These are phyloP conservation scores for Caenorhabditis sp. DNA, from an alignment of 2,888 invertebrate species.

Conservation along the genomic window DNA sequence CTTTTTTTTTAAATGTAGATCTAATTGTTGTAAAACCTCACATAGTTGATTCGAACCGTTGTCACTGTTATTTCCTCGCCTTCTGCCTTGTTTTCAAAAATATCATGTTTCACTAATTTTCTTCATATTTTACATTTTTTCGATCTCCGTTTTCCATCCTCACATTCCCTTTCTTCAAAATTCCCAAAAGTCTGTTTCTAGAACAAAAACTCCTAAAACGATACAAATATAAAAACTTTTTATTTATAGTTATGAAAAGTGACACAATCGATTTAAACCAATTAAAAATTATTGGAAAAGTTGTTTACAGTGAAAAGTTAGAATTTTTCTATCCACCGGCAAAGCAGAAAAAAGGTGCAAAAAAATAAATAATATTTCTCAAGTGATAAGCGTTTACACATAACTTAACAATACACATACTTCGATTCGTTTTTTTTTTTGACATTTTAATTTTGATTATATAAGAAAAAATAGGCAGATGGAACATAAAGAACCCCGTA, in stretches of 20 bases:
- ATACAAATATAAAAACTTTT: neutral
- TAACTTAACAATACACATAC: conserved; percentile 8
- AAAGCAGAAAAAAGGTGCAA: conserved; percentile 6
- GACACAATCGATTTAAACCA: neutral
- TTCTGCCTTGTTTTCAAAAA: no score
- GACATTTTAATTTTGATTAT: neutral
- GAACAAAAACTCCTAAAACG: neutral
- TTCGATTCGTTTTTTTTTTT: neutral
- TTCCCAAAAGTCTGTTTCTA: neutral
- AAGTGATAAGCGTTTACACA: conserved; percentile 7
- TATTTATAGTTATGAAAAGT: neutral
- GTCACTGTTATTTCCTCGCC: no score
- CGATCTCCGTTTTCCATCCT: no score
- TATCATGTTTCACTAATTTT: no score
- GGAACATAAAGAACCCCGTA: conserved; percentile 7
- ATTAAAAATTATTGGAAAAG: neutral
- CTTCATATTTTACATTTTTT: no score
- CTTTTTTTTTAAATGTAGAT: no score
- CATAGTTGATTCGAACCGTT: no score
- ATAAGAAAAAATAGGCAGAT: neutral
- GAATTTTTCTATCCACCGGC: conserved; percentile 7
- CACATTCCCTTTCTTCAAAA: no score
- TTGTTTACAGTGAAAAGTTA: neutral
- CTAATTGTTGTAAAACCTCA: no score
- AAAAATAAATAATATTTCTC: neutral